Percentiles rank a stretch among this genome's conserved stretches.
Evolutionary conservation across 2,113 vertebrate genomes (phyloP).

Genomic region (Caretta caretta): DNA sequence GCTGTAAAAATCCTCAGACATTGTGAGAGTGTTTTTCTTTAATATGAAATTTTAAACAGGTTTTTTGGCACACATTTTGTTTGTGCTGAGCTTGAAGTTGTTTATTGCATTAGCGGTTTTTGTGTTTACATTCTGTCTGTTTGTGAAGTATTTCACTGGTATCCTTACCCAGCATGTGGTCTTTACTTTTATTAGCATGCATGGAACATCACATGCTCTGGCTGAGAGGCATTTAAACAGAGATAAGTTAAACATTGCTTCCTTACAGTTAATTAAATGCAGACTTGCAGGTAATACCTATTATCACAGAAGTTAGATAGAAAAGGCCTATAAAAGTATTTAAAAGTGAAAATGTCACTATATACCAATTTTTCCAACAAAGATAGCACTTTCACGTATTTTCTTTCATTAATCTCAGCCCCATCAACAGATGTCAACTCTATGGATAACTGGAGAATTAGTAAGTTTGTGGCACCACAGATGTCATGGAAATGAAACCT

Average conservation of each 20-base stretch:
- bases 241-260: not conserved
- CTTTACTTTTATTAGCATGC: not conserved
- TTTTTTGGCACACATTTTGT: slow-evolving; percentile 72
- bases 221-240: slow-evolving; percentile 41
- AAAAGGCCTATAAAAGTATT: not conserved
- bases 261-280: not conserved
- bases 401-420: slow-evolving; percentile 1
- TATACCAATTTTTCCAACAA: slow-evolving; percentile 32
- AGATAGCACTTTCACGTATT: not conserved
- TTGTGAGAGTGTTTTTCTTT: slow-evolving; percentile 43
- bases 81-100: slow-evolving; percentile 67
- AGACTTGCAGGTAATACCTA: not conserved
- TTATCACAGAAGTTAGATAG: not conserved
- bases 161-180: slow-evolving; percentile 62
- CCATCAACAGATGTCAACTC: not conserved
- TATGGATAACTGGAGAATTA: slow-evolving; percentile 50
- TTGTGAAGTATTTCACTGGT: slow-evolving; percentile 59
- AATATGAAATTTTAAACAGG: slow-evolving; percentile 59
- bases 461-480: slow-evolving; percentile 50
- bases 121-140: slow-evolving; percentile 66
- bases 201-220: slow-evolving; percentile 23
- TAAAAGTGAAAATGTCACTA: not conserved
- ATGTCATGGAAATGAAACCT: slow-evolving; percentile 33
- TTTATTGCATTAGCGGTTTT: slow-evolving; percentile 70
- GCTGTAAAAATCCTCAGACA: slow-evolving; percentile 20